These are phyloP conservation scores for Psix sp. DNA, from an alignment of 1,140 invertebrate genomes.

Conservation along the genomic window DNA sequence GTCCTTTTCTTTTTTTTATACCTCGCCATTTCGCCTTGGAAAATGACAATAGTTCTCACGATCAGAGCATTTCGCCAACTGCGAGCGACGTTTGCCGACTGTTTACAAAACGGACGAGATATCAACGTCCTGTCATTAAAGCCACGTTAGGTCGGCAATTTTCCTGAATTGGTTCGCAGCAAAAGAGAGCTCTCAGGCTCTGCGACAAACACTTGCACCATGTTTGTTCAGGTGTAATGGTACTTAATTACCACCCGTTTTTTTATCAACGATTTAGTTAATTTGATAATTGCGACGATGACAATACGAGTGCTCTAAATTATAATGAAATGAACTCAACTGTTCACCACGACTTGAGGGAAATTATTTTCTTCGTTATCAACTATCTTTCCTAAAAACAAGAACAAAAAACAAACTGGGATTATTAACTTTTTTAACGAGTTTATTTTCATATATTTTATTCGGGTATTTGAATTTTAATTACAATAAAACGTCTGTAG, in stretches of 20 bases:
- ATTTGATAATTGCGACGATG: slow-evolving; percentile 45
- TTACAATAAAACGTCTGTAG: too few species aligned
- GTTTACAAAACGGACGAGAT: slow-evolving; percentile 52
- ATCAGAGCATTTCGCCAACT: slow-evolving; percentile 36
- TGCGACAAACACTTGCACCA: slow-evolving; percentile 40
- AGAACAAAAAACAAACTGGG: too few species aligned
- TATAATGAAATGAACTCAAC: slow-evolving; percentile 28
- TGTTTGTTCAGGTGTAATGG: slow-evolving; percentile 43
- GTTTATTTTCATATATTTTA: too few species aligned
- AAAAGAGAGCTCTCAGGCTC: slow-evolving; percentile 23
- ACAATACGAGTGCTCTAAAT: slow-evolving; percentile 31
- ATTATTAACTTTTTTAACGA: too few species aligned
- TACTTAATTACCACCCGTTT: slow-evolving; percentile 30
- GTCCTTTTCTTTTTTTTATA: slow-evolving; percentile 21
- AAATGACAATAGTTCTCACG: slow-evolving; percentile 57
- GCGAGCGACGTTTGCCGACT: slow-evolving; percentile 41
- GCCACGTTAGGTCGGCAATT: slow-evolving; percentile 33
- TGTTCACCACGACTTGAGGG: neutral
- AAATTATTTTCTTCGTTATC: too few species aligned
- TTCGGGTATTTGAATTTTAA: too few species aligned
- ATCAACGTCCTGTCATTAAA: slow-evolving; percentile 55
- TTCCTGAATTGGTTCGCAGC: slow-evolving; percentile 38
- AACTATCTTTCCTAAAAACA: too few species aligned
- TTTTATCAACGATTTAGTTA: slow-evolving; percentile 27
- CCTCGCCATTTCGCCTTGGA: slow-evolving; percentile 9